phyloP scores from a whole-genome alignment of 2,113 vertebrate species.

The Cavia aperea region DNA sequence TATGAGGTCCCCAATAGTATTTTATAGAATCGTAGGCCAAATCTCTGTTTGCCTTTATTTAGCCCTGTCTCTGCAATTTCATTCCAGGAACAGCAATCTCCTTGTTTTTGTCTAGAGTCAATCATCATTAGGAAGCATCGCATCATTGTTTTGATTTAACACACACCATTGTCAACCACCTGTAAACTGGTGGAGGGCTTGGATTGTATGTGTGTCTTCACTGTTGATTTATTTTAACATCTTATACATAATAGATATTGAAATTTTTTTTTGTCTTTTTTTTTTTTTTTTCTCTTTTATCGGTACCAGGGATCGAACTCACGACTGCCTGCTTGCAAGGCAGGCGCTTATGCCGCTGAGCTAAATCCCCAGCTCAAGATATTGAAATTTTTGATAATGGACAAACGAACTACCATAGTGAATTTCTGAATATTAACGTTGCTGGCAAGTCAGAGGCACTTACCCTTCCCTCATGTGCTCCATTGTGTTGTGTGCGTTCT shows the following conservation, averaged over 20 bases:
- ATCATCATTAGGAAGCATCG: background rate
- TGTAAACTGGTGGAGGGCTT: background rate
- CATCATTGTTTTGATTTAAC: background rate
- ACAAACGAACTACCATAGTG: background rate
- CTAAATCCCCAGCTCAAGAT: too few relatives aligned
- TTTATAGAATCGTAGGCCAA: rapidly evolving
- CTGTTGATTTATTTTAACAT: background rate
- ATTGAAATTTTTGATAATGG: background rate
- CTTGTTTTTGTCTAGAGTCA: too few relatives aligned
- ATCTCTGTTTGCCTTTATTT: rapidly evolving
- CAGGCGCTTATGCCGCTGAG: too few relatives aligned
- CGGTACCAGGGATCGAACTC: too few relatives aligned
- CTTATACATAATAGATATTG: background rate
- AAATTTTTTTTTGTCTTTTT: too few relatives aligned
- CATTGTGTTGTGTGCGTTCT: background rate
- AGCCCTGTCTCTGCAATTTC: background rate
- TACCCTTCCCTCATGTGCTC: background rate
- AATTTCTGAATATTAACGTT: background rate
- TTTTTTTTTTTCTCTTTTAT: too few relatives aligned
- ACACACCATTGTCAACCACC: background rate
- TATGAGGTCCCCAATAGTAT: too few relatives aligned
- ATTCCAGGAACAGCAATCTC: background rate
- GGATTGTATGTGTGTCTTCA: background rate
- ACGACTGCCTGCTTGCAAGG: too few relatives aligned
- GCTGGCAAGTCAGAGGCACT: background rate